Conservation (phyloP, 2,888 invertebrate genomes). For the Capitulum mitella region DNA sequence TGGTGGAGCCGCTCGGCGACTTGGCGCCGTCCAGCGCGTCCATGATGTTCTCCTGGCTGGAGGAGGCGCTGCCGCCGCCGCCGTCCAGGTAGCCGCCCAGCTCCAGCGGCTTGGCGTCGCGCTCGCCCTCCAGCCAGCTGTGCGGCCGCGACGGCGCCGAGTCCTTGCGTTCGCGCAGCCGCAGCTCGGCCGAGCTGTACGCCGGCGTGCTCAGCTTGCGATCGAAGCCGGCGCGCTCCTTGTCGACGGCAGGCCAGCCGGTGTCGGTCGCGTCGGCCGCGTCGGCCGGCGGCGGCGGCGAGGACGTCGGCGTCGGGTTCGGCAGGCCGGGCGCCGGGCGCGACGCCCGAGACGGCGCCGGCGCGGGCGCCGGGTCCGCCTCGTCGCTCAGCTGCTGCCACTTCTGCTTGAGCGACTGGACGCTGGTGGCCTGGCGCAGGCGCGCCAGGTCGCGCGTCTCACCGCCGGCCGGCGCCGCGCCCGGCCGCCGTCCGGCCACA, state of each 20-base stretch:
- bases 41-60: conserved; percentile 19
- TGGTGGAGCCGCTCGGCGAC: conserved; percentile 22
- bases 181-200: background rate
- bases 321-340: background rate
- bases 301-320: background rate
- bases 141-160: conserved; percentile 35
- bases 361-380: conserved; percentile 28
- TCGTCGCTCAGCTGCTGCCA: conserved; percentile 40
- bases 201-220: background rate
- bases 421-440: conserved; percentile 36
- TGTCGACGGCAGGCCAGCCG: background rate
- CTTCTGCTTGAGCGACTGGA: conserved; percentile 42
- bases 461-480: background rate
- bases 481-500: background rate
- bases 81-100: conserved; percentile 15
- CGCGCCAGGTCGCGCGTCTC: conserved; percentile 31
- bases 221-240: background rate
- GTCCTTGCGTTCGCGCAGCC: conserved; percentile 16
- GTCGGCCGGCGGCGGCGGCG: background rate
- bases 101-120: conserved; percentile 31
- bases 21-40: background rate
- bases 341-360: conserved; percentile 28
- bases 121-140: conserved; percentile 35
- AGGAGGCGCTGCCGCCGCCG: background rate
- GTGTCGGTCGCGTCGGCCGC: background rate